Base-by-base conservation (phyloP, 2,797 vertebrate genomes). In the Amniataba percoides region DNA sequence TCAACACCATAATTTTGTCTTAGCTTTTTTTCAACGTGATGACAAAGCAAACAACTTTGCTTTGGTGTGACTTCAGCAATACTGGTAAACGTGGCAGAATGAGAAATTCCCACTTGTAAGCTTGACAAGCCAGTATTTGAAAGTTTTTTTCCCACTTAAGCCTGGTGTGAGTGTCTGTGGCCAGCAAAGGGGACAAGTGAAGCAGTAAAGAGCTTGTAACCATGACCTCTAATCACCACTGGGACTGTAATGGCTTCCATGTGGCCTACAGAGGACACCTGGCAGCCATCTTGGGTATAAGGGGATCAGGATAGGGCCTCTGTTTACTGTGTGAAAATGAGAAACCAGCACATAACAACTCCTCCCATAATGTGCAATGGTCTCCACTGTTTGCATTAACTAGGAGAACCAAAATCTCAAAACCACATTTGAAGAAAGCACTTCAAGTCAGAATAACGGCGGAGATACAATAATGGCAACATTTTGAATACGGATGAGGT, bases 241-340 rank as follows among this genome's bases (percentile, higher is more conserved):
- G 89, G 78, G 85, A 76, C 78, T 74, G 57, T 94, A 95, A 96
- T 93, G 78, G 76, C 78, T 94, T 94, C 95, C 94, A 95, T 94
- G 87, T 96, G 95, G 83, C 90, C 70, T 21, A 78, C 64, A 71
- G 69, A 48, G 89, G 89, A 91, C 94, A 93, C 86, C 87, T 95
- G 93, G 87, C 82, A 92, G 88, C 90, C 90, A 92, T 90, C 86
- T 91, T 90, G 84, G 88, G 72, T 81, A 79, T 82, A 82, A 89
- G 83, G 83, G 69, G 64, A 83, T 79, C 72, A 81, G 70, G 61
- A 84, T 21, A 82, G 72, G 39, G 78, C 73, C 70, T 74, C 64
- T 81, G 68, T 91, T 92, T 88, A 88, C 78, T 59, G 72, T 72
- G 77, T 84, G 77, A 87, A 87, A 88, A 90, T 65, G 69, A 88